Percentiles rank a stretch among this genome's conserved stretches.
phyloP scores from a whole-genome alignment of 1,140 invertebrate species.

The Samia ricini region DNA sequence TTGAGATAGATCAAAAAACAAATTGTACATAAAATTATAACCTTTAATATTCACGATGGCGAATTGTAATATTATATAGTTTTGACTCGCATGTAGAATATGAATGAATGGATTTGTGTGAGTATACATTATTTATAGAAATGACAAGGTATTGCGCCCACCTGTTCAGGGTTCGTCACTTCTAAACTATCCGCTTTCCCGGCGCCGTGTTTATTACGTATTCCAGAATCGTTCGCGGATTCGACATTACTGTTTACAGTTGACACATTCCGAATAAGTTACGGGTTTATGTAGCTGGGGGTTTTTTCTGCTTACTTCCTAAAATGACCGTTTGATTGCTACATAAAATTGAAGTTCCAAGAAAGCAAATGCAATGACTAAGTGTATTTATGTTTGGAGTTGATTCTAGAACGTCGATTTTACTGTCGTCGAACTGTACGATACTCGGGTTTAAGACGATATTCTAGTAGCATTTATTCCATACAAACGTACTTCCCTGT shows the following conservation, averaged over 20 bases:
- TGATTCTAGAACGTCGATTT: no score
- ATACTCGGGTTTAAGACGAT: no score
- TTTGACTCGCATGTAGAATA: not conserved
- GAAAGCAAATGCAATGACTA: no score
- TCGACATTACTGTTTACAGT: not conserved
- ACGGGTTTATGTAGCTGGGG: no score
- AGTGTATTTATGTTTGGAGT: no score
- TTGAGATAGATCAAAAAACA: not conserved
- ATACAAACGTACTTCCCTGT: no score
- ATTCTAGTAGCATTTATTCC: no score
- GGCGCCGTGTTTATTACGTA: constrained; percentile 1
- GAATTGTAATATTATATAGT: not conserved
- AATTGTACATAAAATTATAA: not conserved
- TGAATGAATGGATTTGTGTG: not conserved
- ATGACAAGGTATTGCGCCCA: not conserved
- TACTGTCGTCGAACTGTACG: no score
- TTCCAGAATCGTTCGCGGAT: constrained; percentile 2
- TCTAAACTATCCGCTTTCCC: constrained; percentile 4
- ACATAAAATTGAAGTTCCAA: no score
- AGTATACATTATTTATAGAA: not conserved
- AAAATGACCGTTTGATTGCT: no score
- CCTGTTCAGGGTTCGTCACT: not conserved
- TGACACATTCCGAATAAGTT: not conserved
- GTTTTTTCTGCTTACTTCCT: no score
- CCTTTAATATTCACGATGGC: not conserved